A percentile compares a stretch with the other conserved stretches of the same genome.
Evolutionary conservation across 1,140 invertebrate species (phyloP).

Genomic region (Bombus polaris): DNA sequence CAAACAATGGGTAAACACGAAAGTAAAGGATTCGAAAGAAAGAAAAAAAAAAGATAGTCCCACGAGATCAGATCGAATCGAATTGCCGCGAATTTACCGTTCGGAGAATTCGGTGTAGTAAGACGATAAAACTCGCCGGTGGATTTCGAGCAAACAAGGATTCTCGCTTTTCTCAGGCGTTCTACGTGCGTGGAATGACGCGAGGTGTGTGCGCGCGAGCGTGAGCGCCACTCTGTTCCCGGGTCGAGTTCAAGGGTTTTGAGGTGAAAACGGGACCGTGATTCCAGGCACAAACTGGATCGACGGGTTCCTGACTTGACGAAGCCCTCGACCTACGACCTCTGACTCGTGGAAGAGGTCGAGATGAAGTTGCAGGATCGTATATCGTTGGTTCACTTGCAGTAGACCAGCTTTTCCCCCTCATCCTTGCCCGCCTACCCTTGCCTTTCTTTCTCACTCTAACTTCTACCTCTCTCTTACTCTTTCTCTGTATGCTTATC

Average conservation of each 20-base stretch:
- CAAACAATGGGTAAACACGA: background rate
- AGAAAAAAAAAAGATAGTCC: background rate
- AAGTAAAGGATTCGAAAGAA: background rate
- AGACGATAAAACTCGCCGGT: conserved; percentile 8
- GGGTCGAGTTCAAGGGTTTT: conserved; percentile 74
- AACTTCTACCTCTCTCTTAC: conserved; percentile 17
- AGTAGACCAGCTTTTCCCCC: conserved; percentile 12
- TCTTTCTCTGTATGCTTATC: conserved; percentile 42
- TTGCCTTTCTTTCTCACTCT: background rate
- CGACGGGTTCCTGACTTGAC: conserved; percentile 77
- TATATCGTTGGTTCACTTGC: conserved; percentile 48
- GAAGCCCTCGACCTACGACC: conserved; percentile 76
- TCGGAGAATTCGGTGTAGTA: background rate
- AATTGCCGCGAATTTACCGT: background rate
- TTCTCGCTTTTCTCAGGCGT: conserved; percentile 28
- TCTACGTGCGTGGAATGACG: conserved; percentile 59
- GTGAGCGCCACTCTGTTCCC: conserved; percentile 25
- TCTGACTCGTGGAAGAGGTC: conserved; percentile 56
- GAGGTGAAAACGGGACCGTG: conserved; percentile 73
- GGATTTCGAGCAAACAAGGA: conserved; percentile 48
- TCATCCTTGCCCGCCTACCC: background rate
- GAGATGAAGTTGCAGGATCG: conserved; percentile 60
- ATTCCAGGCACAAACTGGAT: conserved; percentile 75
- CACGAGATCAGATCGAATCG: background rate
- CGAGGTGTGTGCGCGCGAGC: conserved; percentile 7